These are phyloP conservation scores for Lepidurus apus DNA, from an alignment of 1,140 invertebrate genomes.

Conservation along the genomic window DNA sequence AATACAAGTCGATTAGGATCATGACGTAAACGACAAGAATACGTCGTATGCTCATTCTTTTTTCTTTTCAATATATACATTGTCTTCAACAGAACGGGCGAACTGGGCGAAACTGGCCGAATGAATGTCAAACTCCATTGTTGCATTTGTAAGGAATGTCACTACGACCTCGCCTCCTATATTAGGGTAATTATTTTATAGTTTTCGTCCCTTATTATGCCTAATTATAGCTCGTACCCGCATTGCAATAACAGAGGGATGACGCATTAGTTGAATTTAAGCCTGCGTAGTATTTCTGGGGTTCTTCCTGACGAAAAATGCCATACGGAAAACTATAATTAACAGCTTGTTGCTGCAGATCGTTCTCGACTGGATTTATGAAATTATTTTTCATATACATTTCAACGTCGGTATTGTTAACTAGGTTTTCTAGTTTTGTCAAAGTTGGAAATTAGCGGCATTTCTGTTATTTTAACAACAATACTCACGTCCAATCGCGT, in stretches of 20 bases:
- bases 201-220: neutral
- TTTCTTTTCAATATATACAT: neutral
- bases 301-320: neutral
- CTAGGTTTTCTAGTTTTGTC: neutral
- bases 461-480: neutral
- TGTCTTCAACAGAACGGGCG: neutral
- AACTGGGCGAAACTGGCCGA: neutral
- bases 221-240: neutral
- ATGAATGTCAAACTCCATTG: neutral
- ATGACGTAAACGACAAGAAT: neutral
- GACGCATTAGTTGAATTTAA: neutral
- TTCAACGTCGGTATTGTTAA: neutral
- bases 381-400: neutral
- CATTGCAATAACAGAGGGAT: constrained; percentile 5
- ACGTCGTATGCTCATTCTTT: too few species aligned
- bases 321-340: neutral
- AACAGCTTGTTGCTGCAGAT: neutral
- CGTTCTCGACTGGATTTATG: neutral
- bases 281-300: neutral
- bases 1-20: neutral
- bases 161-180: neutral
- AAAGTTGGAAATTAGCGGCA: neutral
- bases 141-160: neutral
- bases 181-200: neutral
- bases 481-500: neutral